These are phyloP conservation scores for Lepilemur septentrionalis DNA, from an alignment of 2,797 vertebrate species.

Conservation along the genomic window DNA sequence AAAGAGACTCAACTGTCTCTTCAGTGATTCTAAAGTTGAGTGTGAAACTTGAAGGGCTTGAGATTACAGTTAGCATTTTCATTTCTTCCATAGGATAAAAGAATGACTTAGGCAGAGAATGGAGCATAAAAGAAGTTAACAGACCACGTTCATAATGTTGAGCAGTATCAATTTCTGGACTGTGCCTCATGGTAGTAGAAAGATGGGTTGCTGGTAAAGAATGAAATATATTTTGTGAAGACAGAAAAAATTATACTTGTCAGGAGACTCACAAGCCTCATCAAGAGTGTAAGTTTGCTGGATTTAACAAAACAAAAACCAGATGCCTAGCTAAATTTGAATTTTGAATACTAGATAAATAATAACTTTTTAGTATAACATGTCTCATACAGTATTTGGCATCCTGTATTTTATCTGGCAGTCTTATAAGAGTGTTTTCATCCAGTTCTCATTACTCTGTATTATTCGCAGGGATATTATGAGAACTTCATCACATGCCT, in stretches of 20 bases:
- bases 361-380: constrained; percentile 12
- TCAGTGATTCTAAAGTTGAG: constrained; percentile 34
- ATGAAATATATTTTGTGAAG: constrained; percentile 25
- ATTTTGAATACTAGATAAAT: constrained; percentile 48
- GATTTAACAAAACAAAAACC: neutral
- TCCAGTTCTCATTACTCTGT: constrained; percentile 2
- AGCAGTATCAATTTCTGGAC: constrained; percentile 15
- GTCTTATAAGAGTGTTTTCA: neutral
- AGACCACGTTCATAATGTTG: constrained; percentile 14
- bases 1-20: neutral
- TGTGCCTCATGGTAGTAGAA: constrained; percentile 6
- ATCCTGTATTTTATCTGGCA: constrained; percentile 19
- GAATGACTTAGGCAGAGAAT: constrained; percentile 13
- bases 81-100: constrained; percentile 33
- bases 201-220: neutral
- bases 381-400: neutral
- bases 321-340: constrained; percentile 38
- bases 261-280: neutral
- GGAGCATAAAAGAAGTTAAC: constrained; percentile 23
- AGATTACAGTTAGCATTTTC: neutral
- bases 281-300: neutral
- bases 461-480: constrained; percentile 29
- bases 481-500: constrained; percentile 26
- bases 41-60: constrained; percentile 37
- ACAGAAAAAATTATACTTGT: constrained; percentile 26